Evolutionary conservation across 2,797 vertebrate species (phyloP), one percentile per base, ranked within the genome.

Genomic region (Caiman crocodilus): DNA sequence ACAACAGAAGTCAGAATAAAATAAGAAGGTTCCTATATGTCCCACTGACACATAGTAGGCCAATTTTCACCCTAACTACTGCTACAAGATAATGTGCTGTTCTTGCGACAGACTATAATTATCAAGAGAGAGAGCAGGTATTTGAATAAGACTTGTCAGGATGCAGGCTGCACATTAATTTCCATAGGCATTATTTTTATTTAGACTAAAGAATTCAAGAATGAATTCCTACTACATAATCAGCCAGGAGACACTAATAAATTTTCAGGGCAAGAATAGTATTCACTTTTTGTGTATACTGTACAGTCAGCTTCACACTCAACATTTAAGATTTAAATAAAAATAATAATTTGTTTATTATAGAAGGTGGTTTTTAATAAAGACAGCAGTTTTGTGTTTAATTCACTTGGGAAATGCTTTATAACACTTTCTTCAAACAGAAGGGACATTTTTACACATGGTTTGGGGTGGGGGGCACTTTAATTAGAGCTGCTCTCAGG

Each of bases 1-100:
- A 79, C 60, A 78, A 77, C 42, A 23, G 61, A 74, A 78, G 14
- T 85, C 20, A 23, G n/a, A 50, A 13, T 0, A 60, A 20, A 69
- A 69, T 30, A 35, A 42, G 8, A 60, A 42, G 14, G 61, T 63
- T 3, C 2, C 13, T 17, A 14, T 0, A 0, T 56, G 3, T 10
- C n/a, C 7, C n/a, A 2, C 20, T 7, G 78, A 1, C 4, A 18
- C 21, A 11, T 63, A 15, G 55, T 35, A 23, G 13, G 32, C 21
- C 21, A 71, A 71, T 35, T 20, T 25, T 20, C 67, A 71, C 32
- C 13, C 32, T 71, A 14, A 71, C 20, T 42, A 25, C 42, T 10
- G 10, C 42, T 50, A 50, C 42, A 50, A 10, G 42, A 50, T 50
- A 50, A 8, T 20, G 4, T 16, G 30, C 55, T 32, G 78, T 20